Evolutionary conservation across 2,797 vertebrate genomes (phyloP), one percentile per base, ranked within the genome.

Genomic region (Malacoctenus gilli): DNA sequence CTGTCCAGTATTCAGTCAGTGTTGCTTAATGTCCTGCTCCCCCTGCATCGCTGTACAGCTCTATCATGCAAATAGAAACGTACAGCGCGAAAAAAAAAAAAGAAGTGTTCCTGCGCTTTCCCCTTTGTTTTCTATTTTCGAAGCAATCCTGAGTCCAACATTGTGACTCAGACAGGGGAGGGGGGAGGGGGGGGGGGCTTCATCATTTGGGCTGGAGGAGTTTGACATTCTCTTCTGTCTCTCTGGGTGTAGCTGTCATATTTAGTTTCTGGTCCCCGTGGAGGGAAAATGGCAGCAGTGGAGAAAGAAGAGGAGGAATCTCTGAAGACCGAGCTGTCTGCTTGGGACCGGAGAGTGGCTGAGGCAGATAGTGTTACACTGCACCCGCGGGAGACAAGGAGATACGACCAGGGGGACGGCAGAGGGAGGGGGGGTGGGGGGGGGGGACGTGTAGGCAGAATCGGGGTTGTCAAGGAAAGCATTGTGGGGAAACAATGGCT

Each of bases 361-460:
- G 72, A 75, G 72, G 60, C 59, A 81, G 87, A 90, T 87, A 87
- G 74, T 75, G 75, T 89, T 85, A 72, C 82, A 80, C 78, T 59
- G 80, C 61, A 79, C 85, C 76, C 84, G 1, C 36, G 83, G 82
- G 86, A 87, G 68, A 79, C 51, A 4, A 50, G 44, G 47, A 60
- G 68, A 77, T 84, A 79, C 64, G 77, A 79, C 86, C 79, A 66
- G 55, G 72, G 83, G 83, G 70, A 74, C 69, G 50, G 40, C 40
- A 61, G 54, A 49, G 19, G 49, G 2, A 58, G 30, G 67, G 28
- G 52, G 37, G 66, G 32, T 48, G 32, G 38, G 63, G 53, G 43
- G 25, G 5, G 9, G 9, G 25, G 9, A 28, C 2, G 51, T 40
- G 37, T 5, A 23, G 40, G 35, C 13, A 31, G 43, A 43, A 38